These are phyloP conservation scores for Eulemur coronatus DNA, from an alignment of 2,797 vertebrate species.

Conservation along the genomic window DNA sequence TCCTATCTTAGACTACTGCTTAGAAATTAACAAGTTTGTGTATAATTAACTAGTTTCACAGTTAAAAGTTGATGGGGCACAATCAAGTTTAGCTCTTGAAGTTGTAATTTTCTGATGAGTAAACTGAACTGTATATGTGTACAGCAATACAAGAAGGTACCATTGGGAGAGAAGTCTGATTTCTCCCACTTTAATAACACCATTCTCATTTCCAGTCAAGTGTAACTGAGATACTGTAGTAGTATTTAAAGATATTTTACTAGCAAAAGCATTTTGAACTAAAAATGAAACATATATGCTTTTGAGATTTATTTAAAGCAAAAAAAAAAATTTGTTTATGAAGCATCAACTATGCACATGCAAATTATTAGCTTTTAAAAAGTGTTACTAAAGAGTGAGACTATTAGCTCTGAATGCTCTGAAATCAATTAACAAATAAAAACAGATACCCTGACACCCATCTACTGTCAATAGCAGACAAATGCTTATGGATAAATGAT, in stretches of 20 bases:
- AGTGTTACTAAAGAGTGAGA: background rate
- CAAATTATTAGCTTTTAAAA: background rate
- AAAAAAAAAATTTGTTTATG: background rate
- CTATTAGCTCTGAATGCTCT: background rate
- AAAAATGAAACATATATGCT: background rate
- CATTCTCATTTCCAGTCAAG: background rate
- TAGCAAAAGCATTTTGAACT: background rate
- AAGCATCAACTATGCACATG: background rate
- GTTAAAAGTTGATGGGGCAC: background rate
- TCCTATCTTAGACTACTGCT: background rate
- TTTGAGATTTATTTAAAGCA: background rate
- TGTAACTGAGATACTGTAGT: background rate
- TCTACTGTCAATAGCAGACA: background rate
- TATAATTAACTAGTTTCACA: background rate
- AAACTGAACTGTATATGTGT: background rate
- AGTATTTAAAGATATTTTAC: background rate
- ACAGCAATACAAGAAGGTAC: background rate
- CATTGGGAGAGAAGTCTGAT: background rate
- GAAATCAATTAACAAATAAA: background rate
- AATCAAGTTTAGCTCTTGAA: background rate
- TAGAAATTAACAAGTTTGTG: background rate
- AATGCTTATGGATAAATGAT: background rate
- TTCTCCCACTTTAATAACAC: background rate
- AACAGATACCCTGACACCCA: background rate
- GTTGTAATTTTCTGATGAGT: background rate